These are phyloP conservation scores for Agriopis leucophaearia DNA, from an alignment of 2,888 invertebrate species.

Conservation along the genomic window DNA sequence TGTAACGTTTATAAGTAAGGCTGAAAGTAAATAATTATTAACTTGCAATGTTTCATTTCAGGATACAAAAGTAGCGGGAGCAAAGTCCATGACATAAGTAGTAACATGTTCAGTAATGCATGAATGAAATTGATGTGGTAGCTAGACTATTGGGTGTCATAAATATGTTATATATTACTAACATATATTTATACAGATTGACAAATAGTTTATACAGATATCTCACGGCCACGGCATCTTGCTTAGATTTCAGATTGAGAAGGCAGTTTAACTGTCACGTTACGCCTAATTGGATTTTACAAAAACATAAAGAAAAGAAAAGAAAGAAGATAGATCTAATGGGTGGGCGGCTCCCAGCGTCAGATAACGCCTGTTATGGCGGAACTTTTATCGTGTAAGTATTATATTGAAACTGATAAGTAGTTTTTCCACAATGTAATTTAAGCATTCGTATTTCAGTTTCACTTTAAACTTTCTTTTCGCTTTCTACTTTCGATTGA, in stretches of 20 bases:
- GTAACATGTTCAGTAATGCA: slow-evolving; percentile 56
- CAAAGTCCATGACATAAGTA: slow-evolving; percentile 73
- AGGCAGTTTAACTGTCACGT: slow-evolving; percentile 52
- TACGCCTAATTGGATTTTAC: too few relatives aligned
- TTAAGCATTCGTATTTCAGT: too few relatives aligned
- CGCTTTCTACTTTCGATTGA: background rate
- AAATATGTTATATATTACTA: slow-evolving; percentile 60
- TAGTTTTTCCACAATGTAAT: too few relatives aligned
- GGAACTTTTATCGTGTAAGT: slow-evolving; percentile 75
- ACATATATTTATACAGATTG: slow-evolving; percentile 68
- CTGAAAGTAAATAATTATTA: slow-evolving; percentile 5
- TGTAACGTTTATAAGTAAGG: too few relatives aligned
- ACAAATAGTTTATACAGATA: slow-evolving; percentile 82
- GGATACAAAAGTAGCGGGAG: slow-evolving; percentile 65
- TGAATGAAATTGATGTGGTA: slow-evolving; percentile 51
- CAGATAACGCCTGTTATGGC: slow-evolving; percentile 66
- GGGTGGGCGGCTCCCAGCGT: slow-evolving; percentile 65
- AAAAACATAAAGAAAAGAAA: slow-evolving; percentile 61
- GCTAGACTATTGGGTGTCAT: slow-evolving; percentile 54
- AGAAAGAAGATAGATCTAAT: slow-evolving; percentile 67
- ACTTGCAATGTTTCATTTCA: slow-evolving; percentile 65
- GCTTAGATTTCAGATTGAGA: slow-evolving; percentile 31
- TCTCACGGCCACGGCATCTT: slow-evolving; percentile 69
- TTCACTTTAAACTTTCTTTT: too few relatives aligned
- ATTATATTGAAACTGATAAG: background rate